A percentile compares a stretch with the other conserved stretches of the same genome.
phyloP scores from a whole-genome alignment of 2,888 invertebrate species.

The Ennomos fuscantarius region DNA sequence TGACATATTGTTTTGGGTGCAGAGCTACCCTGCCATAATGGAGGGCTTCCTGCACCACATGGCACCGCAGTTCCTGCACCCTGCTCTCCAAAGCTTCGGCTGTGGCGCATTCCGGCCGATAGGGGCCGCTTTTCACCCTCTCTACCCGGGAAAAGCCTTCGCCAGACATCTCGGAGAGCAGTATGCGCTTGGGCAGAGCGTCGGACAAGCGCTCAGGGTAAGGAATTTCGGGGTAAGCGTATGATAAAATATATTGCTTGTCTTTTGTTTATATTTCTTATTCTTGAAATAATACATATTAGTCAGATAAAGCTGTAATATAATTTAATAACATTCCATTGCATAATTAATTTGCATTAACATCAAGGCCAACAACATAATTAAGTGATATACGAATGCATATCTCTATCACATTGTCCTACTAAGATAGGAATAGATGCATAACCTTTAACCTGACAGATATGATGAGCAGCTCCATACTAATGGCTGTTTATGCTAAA shows the following conservation, averaged over 20 bases:
- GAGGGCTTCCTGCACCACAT: conserved; percentile 83
- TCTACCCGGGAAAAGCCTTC: conserved; percentile 81
- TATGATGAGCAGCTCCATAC: too few relatives aligned
- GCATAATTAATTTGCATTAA: too few relatives aligned
- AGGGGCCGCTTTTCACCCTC: conserved; percentile 80
- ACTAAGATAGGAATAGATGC: too few relatives aligned
- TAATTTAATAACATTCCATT: too few relatives aligned
- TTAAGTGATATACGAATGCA: too few relatives aligned
- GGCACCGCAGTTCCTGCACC: conserved; percentile 83
- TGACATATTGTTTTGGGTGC: background rate
- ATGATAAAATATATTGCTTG: background rate
- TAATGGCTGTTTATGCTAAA: too few relatives aligned
- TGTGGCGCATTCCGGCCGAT: conserved; percentile 82
- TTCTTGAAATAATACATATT: too few relatives aligned
- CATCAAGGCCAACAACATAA: too few relatives aligned
- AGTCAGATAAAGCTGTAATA: too few relatives aligned
- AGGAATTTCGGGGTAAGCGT: conserved; percentile 28
- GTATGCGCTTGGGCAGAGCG: conserved; percentile 79
- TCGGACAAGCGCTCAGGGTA: conserved; percentile 79
- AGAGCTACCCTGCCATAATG: conserved; percentile 53
- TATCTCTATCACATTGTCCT: too few relatives aligned
- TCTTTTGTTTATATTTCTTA: too few relatives aligned
- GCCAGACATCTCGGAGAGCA: conserved; percentile 81
- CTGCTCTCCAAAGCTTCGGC: conserved; percentile 81
- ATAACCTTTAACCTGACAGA: too few relatives aligned